Evolutionary conservation across 2,797 vertebrate genomes (phyloP).

Genomic region (Manis javanica): DNA sequence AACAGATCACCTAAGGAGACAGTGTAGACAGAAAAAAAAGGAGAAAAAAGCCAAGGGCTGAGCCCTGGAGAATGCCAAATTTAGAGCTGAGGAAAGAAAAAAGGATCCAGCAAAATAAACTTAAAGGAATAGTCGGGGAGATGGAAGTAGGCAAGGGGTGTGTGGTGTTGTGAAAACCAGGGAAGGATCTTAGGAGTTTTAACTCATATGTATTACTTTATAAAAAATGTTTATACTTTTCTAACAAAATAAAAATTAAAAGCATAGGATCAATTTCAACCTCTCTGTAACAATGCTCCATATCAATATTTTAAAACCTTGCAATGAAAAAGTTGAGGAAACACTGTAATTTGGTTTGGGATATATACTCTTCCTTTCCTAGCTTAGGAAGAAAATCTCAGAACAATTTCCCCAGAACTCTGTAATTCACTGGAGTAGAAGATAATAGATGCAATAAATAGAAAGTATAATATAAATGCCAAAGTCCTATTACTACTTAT

Average conservation of each 20-base stretch:
- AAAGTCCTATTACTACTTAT: conserved; percentile 43
- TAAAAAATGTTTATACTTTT: conserved; percentile 41
- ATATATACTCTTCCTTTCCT: conserved; percentile 1
- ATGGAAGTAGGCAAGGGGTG: background rate
- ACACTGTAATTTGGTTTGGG: conserved; percentile 44
- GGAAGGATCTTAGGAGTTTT: conserved; percentile 16
- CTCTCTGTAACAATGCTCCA: conserved; percentile 11
- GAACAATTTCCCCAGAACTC: conserved; percentile 34
- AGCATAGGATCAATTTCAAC: conserved; percentile 41
- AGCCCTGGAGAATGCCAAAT: background rate
- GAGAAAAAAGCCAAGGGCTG: background rate
- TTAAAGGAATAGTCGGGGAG: background rate
- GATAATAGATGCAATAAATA: conserved; percentile 60
- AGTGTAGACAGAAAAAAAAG: background rate
- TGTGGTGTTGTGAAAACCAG: background rate
- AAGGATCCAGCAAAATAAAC: background rate
- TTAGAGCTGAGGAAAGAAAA: background rate
- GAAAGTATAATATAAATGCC: conserved; percentile 62
- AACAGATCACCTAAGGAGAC: background rate
- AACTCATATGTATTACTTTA: background rate
- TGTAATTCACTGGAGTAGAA: conserved; percentile 44
- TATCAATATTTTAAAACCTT: conserved; percentile 52
- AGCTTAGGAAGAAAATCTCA: conserved; percentile 52
- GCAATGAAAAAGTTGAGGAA: conserved; percentile 38
- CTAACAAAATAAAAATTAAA: conserved; percentile 64